Base-by-base conservation (phyloP, 1,140 invertebrate genomes). In the Anagrus nilaparvatae region DNA sequence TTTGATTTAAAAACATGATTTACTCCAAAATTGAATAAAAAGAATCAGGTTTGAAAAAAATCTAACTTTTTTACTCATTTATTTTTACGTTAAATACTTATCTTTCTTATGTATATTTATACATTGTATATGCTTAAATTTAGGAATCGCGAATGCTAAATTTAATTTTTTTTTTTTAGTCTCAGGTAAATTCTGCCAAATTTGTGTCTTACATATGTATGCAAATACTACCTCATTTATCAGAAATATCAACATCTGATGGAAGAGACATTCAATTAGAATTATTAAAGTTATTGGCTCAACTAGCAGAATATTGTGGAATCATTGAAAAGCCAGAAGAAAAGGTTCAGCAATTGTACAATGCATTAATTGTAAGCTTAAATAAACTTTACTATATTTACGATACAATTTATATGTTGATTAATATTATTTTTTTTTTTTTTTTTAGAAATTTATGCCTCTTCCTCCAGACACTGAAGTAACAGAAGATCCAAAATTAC, bases 151-250 rank as follows among this genome's bases (percentile, higher is more conserved):
- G 5, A n/a, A 36, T 39, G n/a, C 44, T n/a, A 39, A 4, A n/a
- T 27, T 23, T 40, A 19, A 54, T 37, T 47, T 50, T 52, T 61
- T 51, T 45, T 59, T 74, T 75, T 35, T 67, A 93, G 87, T 76
- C 82, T 44, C 87, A 88, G 66, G 81, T 92, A 9, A 81, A 87
- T 62, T 92, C 91, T 1, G 85, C 81, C 19, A 77, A 78, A 52
- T 95, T 92, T 69, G 78, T 95, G 9, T 74, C 74, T 5, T 92
- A 91, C 55, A 82, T 93, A 55, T 91, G 87, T 69, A 77, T 87
- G 30, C 76, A 89, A 74, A 78, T 95, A 24, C 60, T 95, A 39
- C 80, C 84, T 12, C 65, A 71, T 39, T 59, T 82, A 14, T 60
- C 65, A 19, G 54, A 73, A 17, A 65, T 67, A 34, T 65, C 64